Evolutionary conservation across 2,797 vertebrate genomes (phyloP).

Genomic region (Enoplosus armatus): DNA sequence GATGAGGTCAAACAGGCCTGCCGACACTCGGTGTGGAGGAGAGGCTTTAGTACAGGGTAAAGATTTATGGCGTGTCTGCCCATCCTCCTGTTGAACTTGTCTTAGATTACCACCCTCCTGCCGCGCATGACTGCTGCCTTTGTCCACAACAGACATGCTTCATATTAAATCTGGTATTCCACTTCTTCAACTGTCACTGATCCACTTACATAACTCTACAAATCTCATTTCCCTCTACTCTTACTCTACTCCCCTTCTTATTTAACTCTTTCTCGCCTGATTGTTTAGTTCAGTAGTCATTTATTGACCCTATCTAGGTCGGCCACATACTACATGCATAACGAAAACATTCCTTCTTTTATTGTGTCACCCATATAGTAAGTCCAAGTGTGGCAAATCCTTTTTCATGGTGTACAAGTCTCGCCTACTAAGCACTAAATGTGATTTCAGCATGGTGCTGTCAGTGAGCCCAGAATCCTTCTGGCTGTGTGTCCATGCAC

Average conservation of each 20-base stretch:
- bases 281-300: not conserved
- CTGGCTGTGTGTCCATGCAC: conserved; percentile 8
- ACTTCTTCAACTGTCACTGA: conserved; percentile 69
- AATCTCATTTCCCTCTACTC: conserved; percentile 47
- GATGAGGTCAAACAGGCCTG: conserved; percentile 46
- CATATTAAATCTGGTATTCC: conserved; percentile 75
- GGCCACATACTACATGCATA: not conserved
- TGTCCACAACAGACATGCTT: conserved; percentile 73
- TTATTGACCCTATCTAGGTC: not conserved
- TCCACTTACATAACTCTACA: conserved; percentile 68
- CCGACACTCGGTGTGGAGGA: conserved; percentile 37
- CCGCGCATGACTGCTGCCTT: conserved; percentile 71
- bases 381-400: conserved; percentile 13
- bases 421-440: conserved; percentile 35
- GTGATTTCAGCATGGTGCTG: conserved; percentile 49
- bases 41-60: conserved; percentile 23
- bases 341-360: conserved; percentile 1
- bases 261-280: conserved; percentile 25
- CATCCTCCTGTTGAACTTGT: conserved; percentile 65
- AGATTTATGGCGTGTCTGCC: conserved; percentile 63
- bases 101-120: conserved; percentile 68
- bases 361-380: not conserved
- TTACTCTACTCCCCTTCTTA: conserved; percentile 14
- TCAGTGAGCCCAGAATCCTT: conserved; percentile 27
- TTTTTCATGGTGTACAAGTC: conserved; percentile 28